Evolutionary conservation across 2,888 invertebrate genomes (phyloP), one percentile per base, ranked within the genome.

Genomic region (Formica aserva): DNA sequence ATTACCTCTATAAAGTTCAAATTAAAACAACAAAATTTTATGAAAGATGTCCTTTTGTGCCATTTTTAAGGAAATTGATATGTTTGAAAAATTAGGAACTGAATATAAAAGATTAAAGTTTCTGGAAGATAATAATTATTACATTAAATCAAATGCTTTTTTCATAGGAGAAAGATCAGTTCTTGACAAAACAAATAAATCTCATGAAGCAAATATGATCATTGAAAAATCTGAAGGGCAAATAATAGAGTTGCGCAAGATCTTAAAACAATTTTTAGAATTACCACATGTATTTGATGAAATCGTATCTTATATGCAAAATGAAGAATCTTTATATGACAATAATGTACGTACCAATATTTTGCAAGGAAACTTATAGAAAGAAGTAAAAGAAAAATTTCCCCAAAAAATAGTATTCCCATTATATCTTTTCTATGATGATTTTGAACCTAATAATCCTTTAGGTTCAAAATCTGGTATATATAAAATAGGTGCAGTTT

Each of bases 381-480:
- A 26, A 71, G 15, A 71, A 22, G 9, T n/a, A 3, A 71, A 26
- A 18, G n/a, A 5, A 1, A 35, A 71, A 15, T 71, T 57, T 57
- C 3, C 35, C 8, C 38, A 71, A 0, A 55, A 71, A 15, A 55
- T 71, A 2, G 35, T 32, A n/a, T 55, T 71, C 22, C 55, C 71
- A 1, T 35, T 71, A 15, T 71, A 71, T 55, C 22, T 71, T 3
- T 71, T 71, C 13, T 71, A 71, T 3, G 57, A 72, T 4, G 57
- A 72, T 26, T 72, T 72, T 72, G 71, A 72, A 55, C 26, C 71
- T 4, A 72, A 72, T 8, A 72, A 57, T 26, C 55, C 38, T 1
- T 72, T 72, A 72, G 38, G 38, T 72, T 71, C 55, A 26, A 71
- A 71, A 71, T 71, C 71, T 35, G 22, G 35, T 26, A 3, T 55